Evolutionary conservation across 2,113 vertebrate genomes (phyloP), one percentile per base, ranked within the genome.

Genomic region (Serilophus lunatus): DNA sequence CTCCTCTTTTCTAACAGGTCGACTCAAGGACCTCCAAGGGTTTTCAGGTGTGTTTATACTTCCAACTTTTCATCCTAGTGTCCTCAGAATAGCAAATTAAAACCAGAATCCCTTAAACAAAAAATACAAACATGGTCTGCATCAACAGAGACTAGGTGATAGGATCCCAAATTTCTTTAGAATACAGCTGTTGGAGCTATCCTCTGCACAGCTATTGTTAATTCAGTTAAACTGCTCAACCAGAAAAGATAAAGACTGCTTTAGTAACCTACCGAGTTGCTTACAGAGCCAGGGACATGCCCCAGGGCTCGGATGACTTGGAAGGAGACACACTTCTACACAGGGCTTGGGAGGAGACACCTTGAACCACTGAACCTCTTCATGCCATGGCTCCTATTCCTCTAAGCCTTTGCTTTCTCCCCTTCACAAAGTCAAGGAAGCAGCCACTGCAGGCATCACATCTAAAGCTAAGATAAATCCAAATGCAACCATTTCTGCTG

Each of bases 21-120:
- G 59, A 44, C 31, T 90, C 45, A 57, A 95, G 50, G 45, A 76
- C 33, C 35, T 17, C 28, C 25, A 65, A 84, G 29, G 25, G 61
- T 50, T 76, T 91, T 86, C 89, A 96, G 57, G 87, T 76, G 59
- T 85, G 50, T 91, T 94, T 95, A 65, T 72, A 69, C 33, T 77
- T 76, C 11, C 6, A 87, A 23, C 17, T 85, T 90, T 90, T 82
- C 53, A 66, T 50, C n/a, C 25, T 36, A 9, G 13, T 70, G 33
- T 80, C 49, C 84, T 76, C 66, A 65, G 50, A 94, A 68, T 1
- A 95, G 57, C 14, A 91, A 93, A 95, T 82, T 36, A 65, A 91
- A 91, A 53, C 2, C 78, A 94, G 86, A 92, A 72, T 7, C 20
- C 57, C 38, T 50, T 76, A 95, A 91, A 80, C 33, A 91, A 70